A percentile compares a stretch with the other conserved stretches of the same genome.
These are phyloP conservation scores for Lota lota DNA, from an alignment of 2,113 vertebrate genomes.

Conservation along the genomic window DNA sequence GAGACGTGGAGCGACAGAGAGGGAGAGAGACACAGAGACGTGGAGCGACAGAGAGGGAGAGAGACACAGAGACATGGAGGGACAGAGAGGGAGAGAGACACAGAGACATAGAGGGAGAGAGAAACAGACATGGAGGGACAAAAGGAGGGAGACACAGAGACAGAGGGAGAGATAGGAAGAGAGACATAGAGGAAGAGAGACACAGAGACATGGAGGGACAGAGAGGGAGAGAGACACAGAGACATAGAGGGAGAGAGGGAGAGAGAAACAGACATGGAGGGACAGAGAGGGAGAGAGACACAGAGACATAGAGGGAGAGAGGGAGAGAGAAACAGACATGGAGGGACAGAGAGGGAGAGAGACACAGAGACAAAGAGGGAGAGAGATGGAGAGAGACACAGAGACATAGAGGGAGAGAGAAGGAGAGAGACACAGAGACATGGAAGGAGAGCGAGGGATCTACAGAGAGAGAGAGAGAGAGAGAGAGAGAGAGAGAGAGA, in stretches of 20 bases:
- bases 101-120: background rate
- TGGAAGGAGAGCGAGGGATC: too few species aligned
- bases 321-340: background rate
- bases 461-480: background rate
- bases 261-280: too few species aligned
- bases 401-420: too few species aligned
- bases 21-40: background rate
- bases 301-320: background rate
- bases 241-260: too few species aligned
- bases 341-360: too few species aligned
- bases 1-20: slow-evolving; percentile 7
- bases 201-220: background rate
- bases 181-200: too few species aligned
- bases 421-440: too few species aligned
- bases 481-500: slow-evolving; percentile 19
- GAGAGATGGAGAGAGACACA: background rate
- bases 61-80: background rate
- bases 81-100: slow-evolving; percentile 5
- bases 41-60: background rate
- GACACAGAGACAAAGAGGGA: too few species aligned
- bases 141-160: too few species aligned
- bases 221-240: background rate
- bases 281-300: too few species aligned
- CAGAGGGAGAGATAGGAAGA: too few species aligned
- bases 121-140: too few species aligned